These are phyloP conservation scores for Acropora tenuis DNA, from an alignment of 64 coral and sea anemone species.

Conservation along the genomic window DNA sequence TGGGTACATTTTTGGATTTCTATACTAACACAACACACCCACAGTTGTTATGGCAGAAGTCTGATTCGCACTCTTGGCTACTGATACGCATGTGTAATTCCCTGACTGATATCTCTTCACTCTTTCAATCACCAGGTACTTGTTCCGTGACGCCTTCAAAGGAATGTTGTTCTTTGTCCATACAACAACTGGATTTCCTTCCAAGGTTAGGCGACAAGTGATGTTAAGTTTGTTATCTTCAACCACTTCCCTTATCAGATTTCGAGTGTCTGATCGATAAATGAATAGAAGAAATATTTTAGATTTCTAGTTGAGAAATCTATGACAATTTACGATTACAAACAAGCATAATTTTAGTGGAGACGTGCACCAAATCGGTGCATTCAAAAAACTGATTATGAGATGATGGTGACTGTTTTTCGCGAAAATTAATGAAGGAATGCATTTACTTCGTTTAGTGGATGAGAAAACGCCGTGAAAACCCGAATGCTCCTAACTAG, in stretches of 20 bases:
- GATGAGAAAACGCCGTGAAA: too few relatives aligned
- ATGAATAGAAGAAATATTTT: too few relatives aligned
- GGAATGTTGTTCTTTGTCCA: background rate
- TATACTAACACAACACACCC: constrained; percentile 23
- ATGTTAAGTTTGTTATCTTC: constrained; percentile 6
- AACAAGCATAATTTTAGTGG: too few relatives aligned
- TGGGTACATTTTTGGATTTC: background rate
- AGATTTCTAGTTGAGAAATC: too few relatives aligned
- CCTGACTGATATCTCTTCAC: constrained; percentile 15
- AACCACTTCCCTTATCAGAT: background rate
- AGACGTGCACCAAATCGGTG: too few relatives aligned
- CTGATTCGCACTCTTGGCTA: background rate
- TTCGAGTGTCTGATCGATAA: background rate
- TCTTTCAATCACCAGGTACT: background rate
- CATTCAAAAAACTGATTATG: too few relatives aligned
- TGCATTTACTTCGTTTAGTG: too few relatives aligned
- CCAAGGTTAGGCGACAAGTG: background rate
- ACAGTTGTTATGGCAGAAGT: background rate
- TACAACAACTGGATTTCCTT: background rate
- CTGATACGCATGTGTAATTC: constrained; percentile 8
- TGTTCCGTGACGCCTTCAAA: background rate
- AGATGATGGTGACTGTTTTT: too few relatives aligned
- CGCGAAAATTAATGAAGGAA: too few relatives aligned
- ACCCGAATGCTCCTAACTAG: too few relatives aligned
- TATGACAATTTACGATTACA: too few relatives aligned